Conservation (phyloP, 2,113 vertebrate genomes). For the Oreocharis arfaki region DNA sequence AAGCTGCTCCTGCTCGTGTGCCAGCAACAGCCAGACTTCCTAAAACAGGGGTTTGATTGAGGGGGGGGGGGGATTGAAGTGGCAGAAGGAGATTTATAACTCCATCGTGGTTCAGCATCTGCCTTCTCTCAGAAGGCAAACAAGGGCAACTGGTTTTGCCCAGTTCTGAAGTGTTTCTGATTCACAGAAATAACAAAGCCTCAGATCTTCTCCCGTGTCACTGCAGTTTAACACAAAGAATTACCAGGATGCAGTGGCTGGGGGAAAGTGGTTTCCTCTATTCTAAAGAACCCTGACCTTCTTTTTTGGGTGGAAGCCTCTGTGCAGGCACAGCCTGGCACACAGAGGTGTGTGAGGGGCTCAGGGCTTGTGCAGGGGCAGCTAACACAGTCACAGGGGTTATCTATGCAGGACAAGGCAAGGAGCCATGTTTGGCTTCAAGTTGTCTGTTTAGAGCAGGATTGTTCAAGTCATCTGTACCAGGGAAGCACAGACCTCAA, state of each 20-base stretch:
- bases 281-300: fast-evolving
- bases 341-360: not conserved
- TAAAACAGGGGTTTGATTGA: not conserved
- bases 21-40: not conserved
- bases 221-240: not conserved
- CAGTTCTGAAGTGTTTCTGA: not conserved
- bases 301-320: not conserved
- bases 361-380: not conserved
- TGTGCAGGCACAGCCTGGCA: not conserved
- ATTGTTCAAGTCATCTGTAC: not conserved
- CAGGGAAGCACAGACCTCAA: not conserved
- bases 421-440: not conserved
- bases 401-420: not conserved
- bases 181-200: not conserved
- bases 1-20: not conserved
- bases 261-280: not conserved
- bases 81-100: not conserved
- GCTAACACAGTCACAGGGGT: fast-evolving
- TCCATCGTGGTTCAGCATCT: fast-evolving
- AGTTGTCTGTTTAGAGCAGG: not conserved
- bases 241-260: not conserved
- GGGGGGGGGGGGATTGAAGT: not conserved
- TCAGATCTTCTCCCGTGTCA: not conserved
- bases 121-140: not conserved
- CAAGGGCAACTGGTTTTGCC: not conserved